A percentile compares a stretch with the other conserved stretches of the same genome.
Conservation (phyloP, 2,113 vertebrate genomes). For the Archilochus colubris region DNA sequence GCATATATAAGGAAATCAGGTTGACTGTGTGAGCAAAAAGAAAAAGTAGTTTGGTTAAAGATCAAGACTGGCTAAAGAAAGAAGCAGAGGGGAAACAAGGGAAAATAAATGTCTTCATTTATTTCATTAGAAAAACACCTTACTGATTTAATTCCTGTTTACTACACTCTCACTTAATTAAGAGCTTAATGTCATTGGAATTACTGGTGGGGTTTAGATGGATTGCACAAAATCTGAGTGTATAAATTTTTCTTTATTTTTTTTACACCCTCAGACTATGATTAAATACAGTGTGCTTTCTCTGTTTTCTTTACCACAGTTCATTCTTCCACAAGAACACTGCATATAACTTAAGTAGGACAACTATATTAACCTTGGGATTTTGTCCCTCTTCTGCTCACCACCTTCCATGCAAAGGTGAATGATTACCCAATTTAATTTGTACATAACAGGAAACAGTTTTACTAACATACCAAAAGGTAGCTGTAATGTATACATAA, state of each 20-base stretch:
- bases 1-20: slow-evolving; percentile 52
- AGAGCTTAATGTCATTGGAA: not conserved
- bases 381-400: not conserved
- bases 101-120: not conserved
- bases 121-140: not conserved
- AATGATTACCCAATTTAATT: not conserved
- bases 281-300: not conserved
- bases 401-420: not conserved
- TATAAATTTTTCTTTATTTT: not conserved
- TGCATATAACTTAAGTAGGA: not conserved
- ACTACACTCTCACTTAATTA: not conserved
- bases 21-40: slow-evolving; percentile 38
- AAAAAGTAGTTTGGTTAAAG: slow-evolving; percentile 44
- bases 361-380: not conserved
- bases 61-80: slow-evolving; percentile 32
- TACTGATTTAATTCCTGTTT: not conserved
- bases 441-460: not conserved
- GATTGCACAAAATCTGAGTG: not conserved
- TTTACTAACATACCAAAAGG: not conserved
- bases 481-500: not conserved
- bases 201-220: not conserved
- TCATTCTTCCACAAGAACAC: not conserved
- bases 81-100: not conserved
- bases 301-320: not conserved
- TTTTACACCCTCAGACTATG: not conserved